Evolutionary conservation across 2,797 vertebrate genomes (phyloP).

Genomic region (Acanthornis magna): DNA sequence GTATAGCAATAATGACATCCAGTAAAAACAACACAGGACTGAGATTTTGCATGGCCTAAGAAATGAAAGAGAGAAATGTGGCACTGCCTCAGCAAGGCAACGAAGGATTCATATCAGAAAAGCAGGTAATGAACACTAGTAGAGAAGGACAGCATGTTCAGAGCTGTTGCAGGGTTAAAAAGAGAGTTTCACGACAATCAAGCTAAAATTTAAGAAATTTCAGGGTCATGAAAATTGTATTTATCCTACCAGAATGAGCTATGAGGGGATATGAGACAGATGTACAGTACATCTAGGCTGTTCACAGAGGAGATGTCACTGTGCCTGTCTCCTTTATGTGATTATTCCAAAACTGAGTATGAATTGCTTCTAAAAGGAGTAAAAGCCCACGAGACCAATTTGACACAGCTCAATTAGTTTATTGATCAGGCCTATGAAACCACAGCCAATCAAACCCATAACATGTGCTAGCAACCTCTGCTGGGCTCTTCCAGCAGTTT

Average conservation of each 20-base stretch:
- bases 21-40: neutral
- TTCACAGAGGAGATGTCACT: neutral
- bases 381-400: slow-evolving; percentile 38
- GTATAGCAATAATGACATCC: neutral
- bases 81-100: neutral
- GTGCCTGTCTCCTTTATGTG: neutral
- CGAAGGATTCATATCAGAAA: neutral
- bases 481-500: neutral
- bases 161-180: neutral
- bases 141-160: neutral
- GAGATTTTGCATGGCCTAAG: neutral
- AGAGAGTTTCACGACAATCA: neutral
- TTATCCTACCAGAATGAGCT: neutral
- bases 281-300: neutral
- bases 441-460: neutral
- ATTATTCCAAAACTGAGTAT: neutral
- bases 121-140: neutral
- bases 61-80: neutral
- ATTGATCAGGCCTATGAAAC: slow-evolving; percentile 45
- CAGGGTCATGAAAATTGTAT: neutral
- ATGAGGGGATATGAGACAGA: neutral
- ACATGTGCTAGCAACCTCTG: neutral
- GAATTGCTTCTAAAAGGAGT: slow-evolving; percentile 11
- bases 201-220: neutral
- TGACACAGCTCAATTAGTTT: slow-evolving; percentile 40